Evolutionary conservation across 2,113 vertebrate genomes (phyloP), one percentile per base, ranked within the genome.

Genomic region (Oncorhynchus nerka): DNA sequence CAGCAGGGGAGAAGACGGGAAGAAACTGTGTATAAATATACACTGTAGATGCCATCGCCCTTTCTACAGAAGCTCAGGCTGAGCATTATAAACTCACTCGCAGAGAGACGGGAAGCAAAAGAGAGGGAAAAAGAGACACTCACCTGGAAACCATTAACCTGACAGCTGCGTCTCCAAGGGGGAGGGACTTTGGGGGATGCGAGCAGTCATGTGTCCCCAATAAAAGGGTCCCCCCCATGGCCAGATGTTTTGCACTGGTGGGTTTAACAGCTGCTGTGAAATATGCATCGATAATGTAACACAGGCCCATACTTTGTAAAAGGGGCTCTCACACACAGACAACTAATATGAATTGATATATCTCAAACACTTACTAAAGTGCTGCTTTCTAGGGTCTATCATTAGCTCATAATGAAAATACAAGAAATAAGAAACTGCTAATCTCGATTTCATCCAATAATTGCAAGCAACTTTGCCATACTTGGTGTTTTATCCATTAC

Each of bases 161-260:
- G 76, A 76, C 86, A 87, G 82, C 79, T 85, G 86, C 70, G 74
- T 79, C 89, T 87, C 75, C 68, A 71, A 48, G 32, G 67, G 74
- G 61, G 66, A 3, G 69, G 49, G 68, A 39, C 32, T 77, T 67
- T 5, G 6, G 30, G 64, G 77, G 75, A 69, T 49, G 75, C 64
- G 68, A 34, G 15, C 83, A 77, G 79, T 86, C 87, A 86, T 87
- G 86, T 85, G 86, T 85, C 74, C 59, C 81, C 84, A 81, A 84
- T 87, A 90, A 85, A 86, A 55, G 73, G 66, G 69, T 28, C 22
- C 70, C 75, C 76, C 70, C 20, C 20, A 71, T 65, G 67, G 45
- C 89, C 91, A 90, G 85, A 91, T 92, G 89, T 85, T 81, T 68
- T n/a, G 45, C 73, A 5, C 55, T 71, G 81, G 87, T 85, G 76